Percentiles rank a stretch among this genome's conserved stretches.
Evolutionary conservation across 2,888 invertebrate genomes (phyloP).

Genomic region (Abrostola triplasia): DNA sequence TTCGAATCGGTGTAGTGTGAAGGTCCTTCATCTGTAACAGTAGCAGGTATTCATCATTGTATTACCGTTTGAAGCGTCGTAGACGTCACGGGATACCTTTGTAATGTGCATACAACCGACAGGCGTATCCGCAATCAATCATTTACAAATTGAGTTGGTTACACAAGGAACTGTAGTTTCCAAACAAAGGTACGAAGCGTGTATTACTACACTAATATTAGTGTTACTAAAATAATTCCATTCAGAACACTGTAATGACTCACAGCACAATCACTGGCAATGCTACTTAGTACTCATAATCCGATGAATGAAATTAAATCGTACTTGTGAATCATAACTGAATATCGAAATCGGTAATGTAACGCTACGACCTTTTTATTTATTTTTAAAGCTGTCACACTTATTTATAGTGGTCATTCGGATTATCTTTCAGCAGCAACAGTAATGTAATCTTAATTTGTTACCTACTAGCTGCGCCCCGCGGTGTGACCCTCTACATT

Average conservation of each 20-base stretch:
- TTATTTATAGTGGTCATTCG: background rate
- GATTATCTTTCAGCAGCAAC: background rate
- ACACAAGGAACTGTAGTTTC: slow-evolving; percentile 24
- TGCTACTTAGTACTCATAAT: slow-evolving; percentile 37
- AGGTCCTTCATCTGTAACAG: background rate
- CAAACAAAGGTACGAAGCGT: slow-evolving; percentile 33
- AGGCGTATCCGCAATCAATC: slow-evolving; percentile 62
- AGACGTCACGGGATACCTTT: slow-evolving; percentile 27
- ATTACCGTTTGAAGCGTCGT: slow-evolving; percentile 16
- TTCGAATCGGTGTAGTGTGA: too few species aligned
- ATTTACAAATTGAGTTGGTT: slow-evolving; percentile 35
- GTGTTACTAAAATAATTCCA: slow-evolving; percentile 50
- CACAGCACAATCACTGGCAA: slow-evolving; percentile 38
- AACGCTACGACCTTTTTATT: background rate
- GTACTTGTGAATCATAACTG: slow-evolving; percentile 26
- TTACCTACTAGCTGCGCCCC: too few species aligned
- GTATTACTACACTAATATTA: slow-evolving; percentile 42
- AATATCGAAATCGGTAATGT: slow-evolving; percentile 9
- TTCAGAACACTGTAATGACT: slow-evolving; percentile 46
- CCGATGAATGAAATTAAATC: slow-evolving; percentile 43
- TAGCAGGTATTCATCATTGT: slow-evolving; percentile 2
- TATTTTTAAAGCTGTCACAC: slow-evolving; percentile 2
- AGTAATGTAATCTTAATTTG: background rate
- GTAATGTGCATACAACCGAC: slow-evolving; percentile 51
- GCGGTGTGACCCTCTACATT: too few species aligned